A percentile compares a stretch with the other conserved stretches of the same genome.
Evolutionary conservation across 1,140 invertebrate species (phyloP).

Genomic region (Halesus radiatus): DNA sequence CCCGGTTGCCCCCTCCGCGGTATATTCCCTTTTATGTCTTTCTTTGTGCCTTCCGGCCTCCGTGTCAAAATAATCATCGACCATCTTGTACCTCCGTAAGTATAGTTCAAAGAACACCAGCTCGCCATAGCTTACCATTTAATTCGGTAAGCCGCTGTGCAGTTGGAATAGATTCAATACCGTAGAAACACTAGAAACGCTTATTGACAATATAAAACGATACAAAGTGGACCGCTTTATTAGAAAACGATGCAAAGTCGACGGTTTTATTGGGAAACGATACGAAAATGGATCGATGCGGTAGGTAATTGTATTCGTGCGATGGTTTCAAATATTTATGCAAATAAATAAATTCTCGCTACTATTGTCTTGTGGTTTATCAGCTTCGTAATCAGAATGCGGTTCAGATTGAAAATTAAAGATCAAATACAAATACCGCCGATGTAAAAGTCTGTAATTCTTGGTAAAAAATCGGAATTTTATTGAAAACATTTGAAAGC

Average conservation of each 20-base stretch:
- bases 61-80: conserved; percentile 42
- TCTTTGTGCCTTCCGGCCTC: conserved; percentile 43
- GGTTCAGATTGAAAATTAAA: neutral
- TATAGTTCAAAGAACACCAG: conserved; percentile 5
- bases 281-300: too few species aligned
- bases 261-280: too few species aligned
- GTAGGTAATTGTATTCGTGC: too few species aligned
- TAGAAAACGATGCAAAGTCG: too few species aligned
- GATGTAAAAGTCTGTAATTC: neutral
- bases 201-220: too few species aligned
- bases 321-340: too few species aligned
- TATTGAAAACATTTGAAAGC: neutral
- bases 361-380: too few species aligned
- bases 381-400: neutral
- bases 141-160: conserved; percentile 7
- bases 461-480: neutral
- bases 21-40: conserved; percentile 42
- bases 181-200: too few species aligned
- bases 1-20: conserved; percentile 27
- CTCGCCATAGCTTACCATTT: neutral
- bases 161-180: neutral
- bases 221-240: too few species aligned
- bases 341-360: too few species aligned
- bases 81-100: conserved; percentile 17
- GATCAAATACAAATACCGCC: neutral